Conservation (phyloP, 1,140 invertebrate genomes). For the Mesaphorura yosii region DNA sequence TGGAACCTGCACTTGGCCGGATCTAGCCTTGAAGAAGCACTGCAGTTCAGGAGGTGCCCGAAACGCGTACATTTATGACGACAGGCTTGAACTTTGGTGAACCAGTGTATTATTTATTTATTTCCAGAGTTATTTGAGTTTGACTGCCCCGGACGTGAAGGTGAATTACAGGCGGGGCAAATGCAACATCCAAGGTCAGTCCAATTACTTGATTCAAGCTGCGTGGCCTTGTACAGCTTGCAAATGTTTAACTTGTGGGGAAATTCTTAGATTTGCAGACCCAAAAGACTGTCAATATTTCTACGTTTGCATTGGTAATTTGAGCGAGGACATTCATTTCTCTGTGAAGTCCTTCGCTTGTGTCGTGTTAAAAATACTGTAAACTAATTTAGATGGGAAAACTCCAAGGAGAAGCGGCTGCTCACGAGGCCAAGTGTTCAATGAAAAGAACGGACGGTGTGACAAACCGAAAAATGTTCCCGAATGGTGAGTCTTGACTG, state of each 20-base stretch:
- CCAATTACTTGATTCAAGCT: too few relatives aligned
- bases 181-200: conserved; percentile 60
- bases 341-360: too few relatives aligned
- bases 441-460: conserved; percentile 65
- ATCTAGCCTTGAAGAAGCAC: conserved; percentile 72
- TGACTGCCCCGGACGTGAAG: conserved; percentile 59
- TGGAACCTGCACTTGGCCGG: conserved; percentile 82
- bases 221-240: too few relatives aligned
- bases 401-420: conserved; percentile 60
- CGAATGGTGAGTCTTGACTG: conserved; percentile 57
- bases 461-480: conserved; percentile 80
- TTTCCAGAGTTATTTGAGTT: conserved; percentile 66
- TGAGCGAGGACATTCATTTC: too few relatives aligned
- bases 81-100: neutral
- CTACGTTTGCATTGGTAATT: conserved; percentile 82
- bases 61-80: neutral
- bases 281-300: conserved; percentile 81
- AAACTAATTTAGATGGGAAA: too few relatives aligned
- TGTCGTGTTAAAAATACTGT: too few relatives aligned
- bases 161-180: conserved; percentile 52
- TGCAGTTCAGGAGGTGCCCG: conserved; percentile 59
- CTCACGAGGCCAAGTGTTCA: conserved; percentile 80
- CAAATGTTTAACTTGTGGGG: neutral
- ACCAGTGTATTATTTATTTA: neutral
- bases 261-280: neutral